Conservation (phyloP, 2,797 vertebrate genomes). For the Leptodactylus fallax region DNA sequence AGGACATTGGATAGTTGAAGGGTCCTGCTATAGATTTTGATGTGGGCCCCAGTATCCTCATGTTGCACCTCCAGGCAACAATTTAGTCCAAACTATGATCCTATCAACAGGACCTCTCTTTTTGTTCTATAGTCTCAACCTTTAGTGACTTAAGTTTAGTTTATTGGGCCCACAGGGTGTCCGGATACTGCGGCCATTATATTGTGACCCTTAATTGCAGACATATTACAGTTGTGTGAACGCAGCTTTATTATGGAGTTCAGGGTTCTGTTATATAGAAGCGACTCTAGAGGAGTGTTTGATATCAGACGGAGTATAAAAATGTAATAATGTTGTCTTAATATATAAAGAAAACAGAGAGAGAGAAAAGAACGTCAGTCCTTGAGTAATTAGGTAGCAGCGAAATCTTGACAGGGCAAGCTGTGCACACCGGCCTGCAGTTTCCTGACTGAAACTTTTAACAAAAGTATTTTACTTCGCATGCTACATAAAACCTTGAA, state of each 20-base stretch:
- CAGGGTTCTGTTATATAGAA: constrained; percentile 24
- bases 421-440: constrained; percentile 26
- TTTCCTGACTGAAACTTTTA: not conserved
- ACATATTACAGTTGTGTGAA: too few relatives aligned
- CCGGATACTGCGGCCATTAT: too few relatives aligned
- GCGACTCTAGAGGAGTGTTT: not conserved
- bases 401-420: constrained; percentile 27
- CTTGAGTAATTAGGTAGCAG: constrained; percentile 55
- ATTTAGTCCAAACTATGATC: too few relatives aligned
- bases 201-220: too few relatives aligned
- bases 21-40: too few relatives aligned
- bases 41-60: too few relatives aligned
- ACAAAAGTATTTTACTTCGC: constrained; percentile 25
- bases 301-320: not conserved
- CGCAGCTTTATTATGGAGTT: not conserved
- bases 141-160: too few relatives aligned
- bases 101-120: too few relatives aligned
- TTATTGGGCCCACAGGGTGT: too few relatives aligned
- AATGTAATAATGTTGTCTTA: constrained; percentile 10
- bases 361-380: constrained; percentile 28
- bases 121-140: too few relatives aligned
- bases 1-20: too few relatives aligned
- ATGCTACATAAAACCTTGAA: not conserved
- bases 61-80: too few relatives aligned
- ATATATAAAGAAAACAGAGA: not conserved